Evolutionary conservation across 2,113 vertebrate species (phyloP), one percentile per base, ranked within the genome.

Genomic region (Hemicordylus capensis): DNA sequence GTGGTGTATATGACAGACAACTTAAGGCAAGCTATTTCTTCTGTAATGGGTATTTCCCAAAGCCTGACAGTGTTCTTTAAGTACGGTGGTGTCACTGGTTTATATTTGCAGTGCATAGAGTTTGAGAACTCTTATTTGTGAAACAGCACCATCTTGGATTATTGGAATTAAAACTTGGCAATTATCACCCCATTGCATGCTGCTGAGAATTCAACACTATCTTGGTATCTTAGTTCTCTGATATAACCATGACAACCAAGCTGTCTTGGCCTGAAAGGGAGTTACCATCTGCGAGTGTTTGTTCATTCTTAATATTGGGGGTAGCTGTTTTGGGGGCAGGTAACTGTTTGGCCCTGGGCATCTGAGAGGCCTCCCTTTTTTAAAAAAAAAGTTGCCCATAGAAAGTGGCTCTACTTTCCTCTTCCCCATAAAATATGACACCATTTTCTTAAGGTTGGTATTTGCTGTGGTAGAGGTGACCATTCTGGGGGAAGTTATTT

Each of bases 111-210:
- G 12, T 46, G 26, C 76, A 61, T 12, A 17, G 59, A 44, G 28
- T 46, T 67, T 51, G 31, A 80, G 42, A 80, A 80, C 3, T 22
- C 31, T 7, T 39, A 79, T 46, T 10, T 48, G 3, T 34, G 42
- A 64, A 64, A 48, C 39, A 64, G 3, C 64, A 26, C 14, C 12
- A 22, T 44, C 34, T 44, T 80, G 31, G 28, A 3, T 77, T 77
- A 80, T 51, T 63, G 67, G 66, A 80, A 80, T 46, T 9, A 79
- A 46, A 80, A 67, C 28, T 80, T 80, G 58, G 61, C 77, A 48
- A 3, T 46, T 63, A 79, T 17, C 37, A 34, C 24, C 17, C 59
- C 59, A 46, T 79, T 61, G 73, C 14, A 44, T 67, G 14, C 31
- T 67, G n/a, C 15, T 51, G 63, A 48, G 44, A 67, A 80, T 51